Percentiles rank a stretch among this genome's conserved stretches.
phyloP scores from a whole-genome alignment of 2,888 invertebrate genomes.

The Drosophila prolongata region DNA sequence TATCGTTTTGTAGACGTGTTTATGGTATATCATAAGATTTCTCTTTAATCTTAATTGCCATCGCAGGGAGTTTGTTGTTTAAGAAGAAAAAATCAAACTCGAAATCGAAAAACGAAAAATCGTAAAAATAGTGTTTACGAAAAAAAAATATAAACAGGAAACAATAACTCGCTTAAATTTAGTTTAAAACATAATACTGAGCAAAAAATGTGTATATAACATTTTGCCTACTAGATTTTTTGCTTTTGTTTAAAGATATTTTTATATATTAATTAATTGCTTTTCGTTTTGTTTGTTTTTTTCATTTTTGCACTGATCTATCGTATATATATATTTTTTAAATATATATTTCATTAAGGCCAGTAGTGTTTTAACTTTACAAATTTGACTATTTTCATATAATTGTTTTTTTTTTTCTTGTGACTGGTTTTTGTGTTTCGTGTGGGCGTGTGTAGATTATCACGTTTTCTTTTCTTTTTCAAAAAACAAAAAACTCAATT shows the following conservation, averaged over 20 bases:
- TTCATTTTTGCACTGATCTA: conserved; percentile 42
- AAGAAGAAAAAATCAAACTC: conserved; percentile 39
- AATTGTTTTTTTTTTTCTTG: conserved; percentile 41
- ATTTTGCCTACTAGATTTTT: conserved; percentile 61
- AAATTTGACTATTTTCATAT: conserved; percentile 70
- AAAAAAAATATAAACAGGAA: conserved; percentile 59
- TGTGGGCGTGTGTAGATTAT: conserved; percentile 53
- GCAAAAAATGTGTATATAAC: conserved; percentile 79
- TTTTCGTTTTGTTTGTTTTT: conserved; percentile 40
- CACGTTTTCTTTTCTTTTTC: conserved; percentile 59
- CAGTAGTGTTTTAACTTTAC: conserved; percentile 49
- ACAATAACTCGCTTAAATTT: conserved; percentile 81
- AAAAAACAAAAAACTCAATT: conserved; percentile 45
- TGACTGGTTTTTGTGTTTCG: conserved; percentile 57
- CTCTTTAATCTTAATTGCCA: conserved; percentile 48
- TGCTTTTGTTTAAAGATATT: conserved; percentile 27
- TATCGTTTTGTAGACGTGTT: conserved; percentile 23
- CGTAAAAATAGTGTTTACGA: conserved; percentile 36
- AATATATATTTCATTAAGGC: conserved; percentile 47
- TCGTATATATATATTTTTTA: conserved; percentile 31
- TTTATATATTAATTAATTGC: conserved; percentile 39
- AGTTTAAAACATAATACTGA: conserved; percentile 84
- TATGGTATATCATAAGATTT: conserved; percentile 16
- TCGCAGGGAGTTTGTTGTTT: conserved; percentile 44
- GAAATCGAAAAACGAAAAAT: conserved; percentile 29